Evolutionary conservation across 2,888 invertebrate genomes (phyloP).

Genomic region (Eurois occulta): DNA sequence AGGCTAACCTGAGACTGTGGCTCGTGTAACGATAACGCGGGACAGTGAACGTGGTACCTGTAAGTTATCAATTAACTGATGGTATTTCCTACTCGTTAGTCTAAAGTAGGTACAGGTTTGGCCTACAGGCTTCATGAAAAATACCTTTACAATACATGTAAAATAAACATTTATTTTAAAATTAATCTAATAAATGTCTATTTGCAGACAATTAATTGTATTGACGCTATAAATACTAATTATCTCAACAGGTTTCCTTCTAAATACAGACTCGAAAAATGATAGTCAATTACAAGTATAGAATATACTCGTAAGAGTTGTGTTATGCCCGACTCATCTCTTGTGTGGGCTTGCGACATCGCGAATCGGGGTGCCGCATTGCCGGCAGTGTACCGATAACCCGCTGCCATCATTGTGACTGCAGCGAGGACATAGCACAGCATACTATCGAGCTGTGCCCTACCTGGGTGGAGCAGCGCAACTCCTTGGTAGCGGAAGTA

Average conservation of each 20-base stretch:
- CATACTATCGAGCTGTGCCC: too few relatives aligned
- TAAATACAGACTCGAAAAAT: not conserved
- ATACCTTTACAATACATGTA: not conserved
- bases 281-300: not conserved
- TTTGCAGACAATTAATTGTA: not conserved
- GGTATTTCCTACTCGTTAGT: conserved; percentile 11
- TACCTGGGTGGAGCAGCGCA: too few relatives aligned
- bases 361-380: too few relatives aligned
- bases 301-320: too few relatives aligned
- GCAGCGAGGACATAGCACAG: too few relatives aligned
- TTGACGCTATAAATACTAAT: not conserved
- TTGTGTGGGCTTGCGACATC: too few relatives aligned
- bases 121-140: conserved; percentile 6
- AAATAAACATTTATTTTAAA: not conserved
- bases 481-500: too few relatives aligned
- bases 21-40: conserved; percentile 49
- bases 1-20: not conserved
- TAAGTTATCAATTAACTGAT: not conserved
- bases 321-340: too few relatives aligned
- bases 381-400: too few relatives aligned
- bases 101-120: conserved; percentile 14
- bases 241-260: not conserved
- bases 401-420: too few relatives aligned
- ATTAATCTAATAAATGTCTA: not conserved
- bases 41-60: conserved; percentile 1